Evolutionary conservation across 2,797 vertebrate genomes (phyloP), one percentile per base, ranked within the genome.

Genomic region (Peromyscus attwateri): DNA sequence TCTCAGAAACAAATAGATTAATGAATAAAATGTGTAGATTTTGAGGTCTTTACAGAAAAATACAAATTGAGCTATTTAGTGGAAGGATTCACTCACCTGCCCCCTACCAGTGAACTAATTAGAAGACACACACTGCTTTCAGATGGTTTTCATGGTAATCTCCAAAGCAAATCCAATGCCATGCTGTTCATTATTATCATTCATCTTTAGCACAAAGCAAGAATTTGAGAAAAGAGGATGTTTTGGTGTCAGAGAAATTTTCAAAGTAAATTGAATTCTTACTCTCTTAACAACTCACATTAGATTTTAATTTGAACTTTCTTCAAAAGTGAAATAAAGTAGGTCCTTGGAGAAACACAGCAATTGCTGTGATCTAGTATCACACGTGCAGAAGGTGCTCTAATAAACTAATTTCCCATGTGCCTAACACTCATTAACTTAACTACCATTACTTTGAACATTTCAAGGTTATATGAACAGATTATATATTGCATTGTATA

Each of bases 291-390:
- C 43, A 94, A 70, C 3, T 92, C 34, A 87, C 1, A 37, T 43
- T 49, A 90, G 10, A 16, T 70, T 96, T 88, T 62, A 43, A n/a
- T 57, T 27, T 85, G 57, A 96, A 57, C 25, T 91, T 93, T 91
- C 31, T 82, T 89, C 23, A 81, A 81, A 93, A 71, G n/a, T 87
- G 37, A 95, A 96, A 90, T 68, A 75, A 75, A 79, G 55, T 52
- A 79, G 23, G 55, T 60, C 49, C 19, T 96, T 75, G 49, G 79
- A 64, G 19, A 52, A 79, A 11, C 40, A 76, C 0, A 64, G 49
- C n/a, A n/a, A 43, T 81, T 81, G 31, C 40, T 84, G 75, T 93
- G n/a, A 88, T 68, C 17, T 43, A 85, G n/a, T 5, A 89, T 43
- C n/a, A 80, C 70, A 49, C n/a, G 6, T 55, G 52, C 92, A 84